These are phyloP conservation scores for Bombus impatiens DNA, from an alignment of 1,140 invertebrate species.

Conservation along the genomic window DNA sequence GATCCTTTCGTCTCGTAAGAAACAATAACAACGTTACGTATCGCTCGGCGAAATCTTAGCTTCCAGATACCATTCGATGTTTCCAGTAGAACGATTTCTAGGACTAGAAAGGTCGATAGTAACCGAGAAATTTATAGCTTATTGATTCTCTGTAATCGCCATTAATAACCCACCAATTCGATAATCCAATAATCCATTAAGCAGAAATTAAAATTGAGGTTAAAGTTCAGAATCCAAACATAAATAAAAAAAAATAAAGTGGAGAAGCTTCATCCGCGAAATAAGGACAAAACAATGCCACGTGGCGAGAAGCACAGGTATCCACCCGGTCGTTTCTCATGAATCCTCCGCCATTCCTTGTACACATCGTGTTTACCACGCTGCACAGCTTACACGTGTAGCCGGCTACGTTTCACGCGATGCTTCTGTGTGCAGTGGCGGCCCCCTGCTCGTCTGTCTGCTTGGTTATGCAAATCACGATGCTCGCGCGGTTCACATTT, in stretches of 20 bases:
- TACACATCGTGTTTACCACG: constrained; percentile 30
- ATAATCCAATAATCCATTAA: too few species aligned
- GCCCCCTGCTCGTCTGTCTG: constrained; percentile 50
- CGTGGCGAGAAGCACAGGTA: constrained; percentile 44
- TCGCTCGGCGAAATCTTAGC: too few species aligned
- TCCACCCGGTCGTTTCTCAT: constrained; percentile 68
- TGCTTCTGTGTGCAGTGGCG: constrained; percentile 52
- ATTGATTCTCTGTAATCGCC: too few species aligned
- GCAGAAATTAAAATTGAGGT: too few species aligned
- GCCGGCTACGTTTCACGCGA: constrained; percentile 57
- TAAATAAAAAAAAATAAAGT: too few species aligned
- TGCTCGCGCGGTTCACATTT: constrained; percentile 22
- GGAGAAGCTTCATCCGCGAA: background rate
- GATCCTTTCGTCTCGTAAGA: too few species aligned
- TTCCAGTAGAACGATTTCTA: too few species aligned
- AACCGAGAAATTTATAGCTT: too few species aligned
- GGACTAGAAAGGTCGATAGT: too few species aligned
- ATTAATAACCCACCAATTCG: too few species aligned
- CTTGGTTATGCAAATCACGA: constrained; percentile 76
- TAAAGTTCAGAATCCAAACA: background rate
- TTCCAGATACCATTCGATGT: too few species aligned
- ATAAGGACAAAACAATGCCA: background rate
- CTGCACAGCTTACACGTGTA: constrained; percentile 61
- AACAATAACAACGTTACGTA: too few species aligned
- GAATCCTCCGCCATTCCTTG: constrained; percentile 59